Evolutionary conservation across 2,113 vertebrate genomes (phyloP), one percentile per base, ranked within the genome.

Genomic region (Nibea coibor): DNA sequence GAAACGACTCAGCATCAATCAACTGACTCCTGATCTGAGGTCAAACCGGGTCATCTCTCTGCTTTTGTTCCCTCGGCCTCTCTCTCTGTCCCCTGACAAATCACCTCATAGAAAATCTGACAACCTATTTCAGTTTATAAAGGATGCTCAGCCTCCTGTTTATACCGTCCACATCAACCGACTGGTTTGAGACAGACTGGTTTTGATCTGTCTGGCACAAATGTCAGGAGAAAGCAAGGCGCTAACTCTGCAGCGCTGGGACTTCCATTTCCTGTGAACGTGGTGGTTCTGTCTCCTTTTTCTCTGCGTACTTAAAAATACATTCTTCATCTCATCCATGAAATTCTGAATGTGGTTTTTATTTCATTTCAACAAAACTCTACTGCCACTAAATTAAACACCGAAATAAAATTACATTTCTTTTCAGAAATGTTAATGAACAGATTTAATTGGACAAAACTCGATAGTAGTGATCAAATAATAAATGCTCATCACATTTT

Each of bases 41-140:
- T 89, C 86, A 81, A 15, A 53, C 3, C 31, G 19, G 74, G 66
- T 75, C 72, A 58, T 20, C 58, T 54, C 53, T 53, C 63, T 78
- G 72, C 50, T 39, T 72, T 24, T 54, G 19, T 62, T 65, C 79
- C 22, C 53, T 62, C 9, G 2, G 59, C 65, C 70, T 63, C 26
- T 63, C 61, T 61, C 35, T 45, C 45, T 20, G 47, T 51, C 80
- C 28, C 2, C 82, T 85, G 86, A 90, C 67, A 84, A 67, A 87
- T 89, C 74, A 80, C 84, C 84, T 80, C 73, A 58, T 79, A 62
- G 61, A 71, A 82, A 74, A 57, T 4, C 69, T 87, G 90, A 86
- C 82, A 86, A 73, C 78, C 78, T 67, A 56, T 90, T 86, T 76
- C 74, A 72, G 12, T 6, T 80, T 84, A 81, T 56, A 71, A 64